Evolutionary conservation across 2,888 invertebrate genomes (phyloP).

Genomic region (Drosophila dives): DNA sequence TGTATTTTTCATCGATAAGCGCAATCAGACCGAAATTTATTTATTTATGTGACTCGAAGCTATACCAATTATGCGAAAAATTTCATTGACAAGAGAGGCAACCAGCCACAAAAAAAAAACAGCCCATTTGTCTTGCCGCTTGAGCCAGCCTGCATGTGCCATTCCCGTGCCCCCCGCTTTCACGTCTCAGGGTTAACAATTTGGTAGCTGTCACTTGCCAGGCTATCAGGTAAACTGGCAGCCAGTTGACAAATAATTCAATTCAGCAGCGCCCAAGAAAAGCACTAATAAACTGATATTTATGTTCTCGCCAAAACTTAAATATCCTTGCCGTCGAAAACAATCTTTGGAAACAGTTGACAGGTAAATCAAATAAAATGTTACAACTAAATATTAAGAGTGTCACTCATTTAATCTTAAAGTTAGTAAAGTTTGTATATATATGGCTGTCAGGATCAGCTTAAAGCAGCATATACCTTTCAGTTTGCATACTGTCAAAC

Average conservation of each 20-base stretch:
- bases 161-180: background rate
- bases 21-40: conserved; percentile 55
- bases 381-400: background rate
- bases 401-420: background rate
- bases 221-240: conserved; percentile 40
- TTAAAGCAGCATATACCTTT: conserved; percentile 45
- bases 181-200: conserved; percentile 24
- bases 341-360: background rate
- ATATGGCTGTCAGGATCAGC: conserved; percentile 45
- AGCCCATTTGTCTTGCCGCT: conserved; percentile 26
- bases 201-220: conserved; percentile 40
- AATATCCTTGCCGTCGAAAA: conserved; percentile 8
- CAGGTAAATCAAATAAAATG: background rate
- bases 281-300: conserved; percentile 8
- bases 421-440: background rate
- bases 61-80: conserved; percentile 37
- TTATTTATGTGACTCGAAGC: conserved; percentile 30
- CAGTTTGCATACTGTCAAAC: conserved; percentile 47
- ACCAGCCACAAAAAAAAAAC: conserved; percentile 11
- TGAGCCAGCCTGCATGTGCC: background rate
- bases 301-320: background rate
- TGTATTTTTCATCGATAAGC: conserved; percentile 51
- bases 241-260: conserved; percentile 61
- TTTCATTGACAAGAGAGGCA: conserved; percentile 20
- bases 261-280: conserved; percentile 25